A percentile compares a stretch with the other conserved stretches of the same genome.
Evolutionary conservation across 1,140 invertebrate genomes (phyloP).

Genomic region (Tyrophagus putrescentiae): DNA sequence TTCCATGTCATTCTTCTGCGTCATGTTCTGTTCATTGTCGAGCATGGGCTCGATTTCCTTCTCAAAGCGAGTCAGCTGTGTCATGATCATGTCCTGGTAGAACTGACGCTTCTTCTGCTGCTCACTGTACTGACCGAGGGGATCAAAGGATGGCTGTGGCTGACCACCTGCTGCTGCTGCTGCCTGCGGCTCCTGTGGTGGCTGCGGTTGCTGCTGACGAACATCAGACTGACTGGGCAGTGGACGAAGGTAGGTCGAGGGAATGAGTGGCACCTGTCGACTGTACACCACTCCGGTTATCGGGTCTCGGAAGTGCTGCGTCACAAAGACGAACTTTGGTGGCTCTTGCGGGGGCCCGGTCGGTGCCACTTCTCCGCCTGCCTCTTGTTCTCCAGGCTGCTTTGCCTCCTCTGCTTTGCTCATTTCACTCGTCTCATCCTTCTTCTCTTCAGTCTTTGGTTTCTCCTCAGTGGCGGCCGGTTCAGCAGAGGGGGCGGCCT

Average conservation of each 20-base stretch:
- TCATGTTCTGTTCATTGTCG: background rate
- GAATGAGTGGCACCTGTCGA: background rate
- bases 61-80: conserved; percentile 7
- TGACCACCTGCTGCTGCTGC: background rate
- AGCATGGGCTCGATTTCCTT: conserved; percentile 6
- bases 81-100: background rate
- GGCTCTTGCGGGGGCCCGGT: background rate
- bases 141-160: conserved; percentile 9
- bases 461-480: background rate
- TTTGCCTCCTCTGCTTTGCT: no score
- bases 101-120: conserved; percentile 12
- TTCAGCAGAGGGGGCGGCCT: background rate
- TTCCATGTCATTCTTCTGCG: conserved; percentile 16
- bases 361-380: background rate
- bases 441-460: background rate
- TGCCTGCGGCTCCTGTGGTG: background rate
- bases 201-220: background rate
- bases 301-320: background rate
- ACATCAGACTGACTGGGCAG: background rate
- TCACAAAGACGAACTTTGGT: background rate
- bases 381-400: background rate
- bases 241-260: background rate
- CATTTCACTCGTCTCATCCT: no score
- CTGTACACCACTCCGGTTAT: conserved; percentile 2
- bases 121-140: conserved; percentile 3